Percentiles rank a stretch among this genome's conserved stretches.
These are phyloP conservation scores for Phymastichus coffea DNA, from an alignment of 1,140 invertebrate species.

Conservation along the genomic window DNA sequence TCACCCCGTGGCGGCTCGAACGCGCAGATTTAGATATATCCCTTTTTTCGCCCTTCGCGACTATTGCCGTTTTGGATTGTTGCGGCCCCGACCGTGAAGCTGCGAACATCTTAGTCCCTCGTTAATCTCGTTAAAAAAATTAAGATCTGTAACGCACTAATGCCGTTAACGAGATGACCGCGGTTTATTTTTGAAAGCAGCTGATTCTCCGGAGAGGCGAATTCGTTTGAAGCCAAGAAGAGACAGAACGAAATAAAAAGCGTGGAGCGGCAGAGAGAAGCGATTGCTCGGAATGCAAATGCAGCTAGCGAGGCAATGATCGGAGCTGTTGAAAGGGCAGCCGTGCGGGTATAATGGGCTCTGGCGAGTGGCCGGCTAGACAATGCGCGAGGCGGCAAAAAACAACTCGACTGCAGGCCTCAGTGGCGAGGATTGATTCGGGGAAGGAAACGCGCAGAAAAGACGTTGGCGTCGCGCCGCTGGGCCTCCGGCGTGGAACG, in stretches of 20 bases:
- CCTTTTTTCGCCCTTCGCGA: constrained; percentile 28
- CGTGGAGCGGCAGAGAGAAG: no score
- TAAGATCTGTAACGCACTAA: not conserved
- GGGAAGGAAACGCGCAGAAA: not conserved
- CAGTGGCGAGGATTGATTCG: no score
- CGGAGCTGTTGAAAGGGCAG: no score
- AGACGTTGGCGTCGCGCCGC: not conserved
- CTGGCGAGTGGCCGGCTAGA: no score
- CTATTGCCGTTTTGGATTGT: constrained; percentile 20
- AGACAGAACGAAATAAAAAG: no score
- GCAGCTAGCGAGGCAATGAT: no score
- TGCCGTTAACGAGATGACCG: not conserved
- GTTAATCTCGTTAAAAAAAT: constrained; percentile 13
- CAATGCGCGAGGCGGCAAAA: no score
- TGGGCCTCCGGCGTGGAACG: constrained; percentile 8
- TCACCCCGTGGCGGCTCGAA: constrained; percentile 51
- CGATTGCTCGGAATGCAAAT: no score
- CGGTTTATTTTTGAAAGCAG: not conserved
- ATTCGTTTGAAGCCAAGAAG: no score
- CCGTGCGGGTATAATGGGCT: no score
- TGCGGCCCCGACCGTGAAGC: not conserved
- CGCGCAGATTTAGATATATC: constrained; percentile 46
- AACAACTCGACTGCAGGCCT: no score
- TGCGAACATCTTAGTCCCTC: constrained; percentile 14
- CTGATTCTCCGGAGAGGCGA: no score